These are phyloP conservation scores for Mohoua ochrocephala DNA, from an alignment of 2,113 vertebrate species.

Conservation along the genomic window DNA sequence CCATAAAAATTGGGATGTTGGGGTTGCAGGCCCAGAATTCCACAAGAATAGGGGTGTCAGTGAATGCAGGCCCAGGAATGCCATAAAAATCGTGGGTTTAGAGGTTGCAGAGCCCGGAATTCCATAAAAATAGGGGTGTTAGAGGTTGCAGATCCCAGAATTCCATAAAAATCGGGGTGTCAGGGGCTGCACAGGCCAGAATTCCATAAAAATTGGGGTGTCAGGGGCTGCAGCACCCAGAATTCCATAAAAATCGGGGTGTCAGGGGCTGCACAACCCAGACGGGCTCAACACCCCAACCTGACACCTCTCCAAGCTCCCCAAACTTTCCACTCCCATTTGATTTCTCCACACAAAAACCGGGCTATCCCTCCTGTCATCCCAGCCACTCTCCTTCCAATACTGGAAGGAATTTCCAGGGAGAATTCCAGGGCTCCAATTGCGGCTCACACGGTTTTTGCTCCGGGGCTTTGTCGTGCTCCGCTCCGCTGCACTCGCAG, in stretches of 20 bases:
- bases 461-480: neutral
- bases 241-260: neutral
- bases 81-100: no score
- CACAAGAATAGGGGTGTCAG: neutral
- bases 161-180: fast-evolving
- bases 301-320: neutral
- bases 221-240: neutral
- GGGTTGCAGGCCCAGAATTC: neutral
- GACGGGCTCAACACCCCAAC: fast-evolving
- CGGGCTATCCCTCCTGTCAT: neutral
- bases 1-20: neutral
- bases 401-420: neutral
- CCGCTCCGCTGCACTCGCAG: neutral
- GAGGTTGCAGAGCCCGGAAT: no score
- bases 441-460: neutral
- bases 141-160: neutral
- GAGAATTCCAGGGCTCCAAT: neutral
- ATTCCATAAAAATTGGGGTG: fast-evolving
- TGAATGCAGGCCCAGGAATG: neutral
- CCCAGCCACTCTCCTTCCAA: neutral
- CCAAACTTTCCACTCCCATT: neutral
- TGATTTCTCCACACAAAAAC: neutral
- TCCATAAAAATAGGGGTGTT: fast-evolving
- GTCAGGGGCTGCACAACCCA: neutral
- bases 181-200: neutral